Evolutionary conservation across 2,797 vertebrate species (phyloP).

Genomic region (Manis pentadactyla): DNA sequence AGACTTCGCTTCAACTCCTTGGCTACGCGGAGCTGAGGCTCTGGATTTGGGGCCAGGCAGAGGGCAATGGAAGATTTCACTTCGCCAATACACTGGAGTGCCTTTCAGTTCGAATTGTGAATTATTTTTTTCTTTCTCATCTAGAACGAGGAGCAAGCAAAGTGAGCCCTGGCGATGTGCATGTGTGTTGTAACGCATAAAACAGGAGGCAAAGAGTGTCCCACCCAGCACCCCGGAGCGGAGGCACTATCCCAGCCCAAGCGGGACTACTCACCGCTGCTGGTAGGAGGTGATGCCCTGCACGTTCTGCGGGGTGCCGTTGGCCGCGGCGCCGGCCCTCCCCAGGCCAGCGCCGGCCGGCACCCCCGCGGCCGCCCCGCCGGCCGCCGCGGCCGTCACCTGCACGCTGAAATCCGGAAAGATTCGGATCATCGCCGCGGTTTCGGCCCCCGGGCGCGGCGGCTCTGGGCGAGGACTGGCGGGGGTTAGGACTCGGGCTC

Average conservation of each 20-base stretch:
- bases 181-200: constrained; percentile 76
- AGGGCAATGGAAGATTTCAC: constrained; percentile 65
- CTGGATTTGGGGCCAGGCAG: constrained; percentile 34
- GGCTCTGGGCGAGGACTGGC: constrained; percentile 86
- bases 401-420: constrained; percentile 99
- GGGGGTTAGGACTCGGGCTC: constrained; percentile 87
- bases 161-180: constrained; percentile 68
- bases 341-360: constrained; percentile 91
- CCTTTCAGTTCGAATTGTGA: constrained; percentile 52
- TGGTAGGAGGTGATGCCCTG: constrained; percentile 96
- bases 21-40: constrained; percentile 45
- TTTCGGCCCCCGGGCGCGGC: constrained; percentile 84
- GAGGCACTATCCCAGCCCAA: constrained; percentile 61
- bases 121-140: neutral
- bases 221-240: constrained; percentile 78
- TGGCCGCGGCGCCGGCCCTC: constrained; percentile 91
- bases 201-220: constrained; percentile 83
- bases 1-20: constrained; percentile 76
- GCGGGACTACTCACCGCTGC: constrained; percentile 93
- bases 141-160: constrained; percentile 62
- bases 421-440: constrained; percentile 95
- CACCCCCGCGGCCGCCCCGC: constrained; percentile 91
- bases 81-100: constrained; percentile 46
- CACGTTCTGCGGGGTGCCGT: constrained; percentile 95
- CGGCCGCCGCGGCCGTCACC: constrained; percentile 95